Base-by-base conservation (phyloP, 2,797 vertebrate genomes). In the Graptemys geographica region DNA sequence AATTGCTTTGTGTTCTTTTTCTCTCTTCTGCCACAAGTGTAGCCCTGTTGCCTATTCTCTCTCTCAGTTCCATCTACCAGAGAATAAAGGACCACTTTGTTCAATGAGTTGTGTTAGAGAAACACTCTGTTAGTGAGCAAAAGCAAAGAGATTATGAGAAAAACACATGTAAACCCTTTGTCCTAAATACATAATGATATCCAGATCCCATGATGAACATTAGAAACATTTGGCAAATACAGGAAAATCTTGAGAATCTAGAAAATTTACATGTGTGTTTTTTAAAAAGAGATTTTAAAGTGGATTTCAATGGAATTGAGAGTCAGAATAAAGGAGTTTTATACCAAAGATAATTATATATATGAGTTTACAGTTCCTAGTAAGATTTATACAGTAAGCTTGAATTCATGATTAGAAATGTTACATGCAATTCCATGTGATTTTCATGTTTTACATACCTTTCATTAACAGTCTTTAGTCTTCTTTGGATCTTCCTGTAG, bases 21-120 rank as follows among this genome's bases (percentile, higher is more conserved):
- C 37, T 41, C 88, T 96, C 79, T 95, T 87, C 81, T 93, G 33
- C 96, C 94, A 90, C 94, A 87, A 97, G 92, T 94, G 94, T 89
- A 94, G 87, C 96, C 93, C 90, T 95, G 89, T 89, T 96, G 93
- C 96, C 96, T 94, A 57, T 97, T 94, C 90, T 37, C 93, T 95
- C 89, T 94, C 92, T 90, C 53, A 94, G 95, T 97, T 98, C 94
- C 96, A 41, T 97, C 89, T 93, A 84, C 41, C 80, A 59, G 92
- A 96, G 92, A 97, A 98, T 98, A 97, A 98, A 98, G 97, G 90
- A 97, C 78, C 79, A 95, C 96, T 97, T 97, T 98, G 97, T 98
- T 95, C 95, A 96, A 89, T 79, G 88, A 94, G 81, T 89, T 94
- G 87, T 92, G 78, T 92, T 90, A 90, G 94, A 93, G 95, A 97